These are phyloP conservation scores for Grus americana DNA, from an alignment of 2,113 vertebrate species.

Conservation along the genomic window DNA sequence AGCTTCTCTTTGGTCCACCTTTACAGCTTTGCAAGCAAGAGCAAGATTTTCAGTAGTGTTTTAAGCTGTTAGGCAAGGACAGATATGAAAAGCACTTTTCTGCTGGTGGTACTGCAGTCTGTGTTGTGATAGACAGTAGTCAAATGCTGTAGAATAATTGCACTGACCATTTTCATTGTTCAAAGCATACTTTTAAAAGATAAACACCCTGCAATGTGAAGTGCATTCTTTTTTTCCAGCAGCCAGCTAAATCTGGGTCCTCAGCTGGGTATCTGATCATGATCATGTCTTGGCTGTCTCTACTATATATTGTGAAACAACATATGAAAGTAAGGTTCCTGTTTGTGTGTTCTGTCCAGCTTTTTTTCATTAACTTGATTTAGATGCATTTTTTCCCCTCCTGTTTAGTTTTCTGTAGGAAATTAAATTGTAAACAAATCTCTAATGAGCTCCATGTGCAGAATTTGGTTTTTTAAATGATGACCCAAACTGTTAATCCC, in stretches of 20 bases:
- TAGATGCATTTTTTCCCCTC: neutral
- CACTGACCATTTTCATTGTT: neutral
- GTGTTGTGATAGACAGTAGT: neutral
- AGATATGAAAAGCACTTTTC: neutral
- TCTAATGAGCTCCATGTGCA: rapidly evolving
- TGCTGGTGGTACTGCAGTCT: neutral
- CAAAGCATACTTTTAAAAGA: neutral
- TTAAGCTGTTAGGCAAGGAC: neutral
- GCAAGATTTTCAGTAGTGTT: neutral
- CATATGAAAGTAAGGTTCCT: neutral
- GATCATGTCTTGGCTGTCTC: neutral
- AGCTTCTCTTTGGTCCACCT: neutral
- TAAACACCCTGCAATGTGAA: neutral
- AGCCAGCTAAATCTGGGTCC: neutral
- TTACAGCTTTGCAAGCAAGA: neutral
- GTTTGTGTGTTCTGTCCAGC: neutral
- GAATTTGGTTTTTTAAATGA: neutral
- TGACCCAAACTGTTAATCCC: neutral
- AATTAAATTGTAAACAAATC: neutral
- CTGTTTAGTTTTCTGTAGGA: neutral
- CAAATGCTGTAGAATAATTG: neutral
- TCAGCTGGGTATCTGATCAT: neutral
- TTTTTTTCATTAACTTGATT: neutral
- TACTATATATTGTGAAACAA: neutral
- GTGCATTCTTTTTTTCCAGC: neutral